Base-by-base conservation (phyloP, 2,888 invertebrate species). In the Drosophila planitibia region DNA sequence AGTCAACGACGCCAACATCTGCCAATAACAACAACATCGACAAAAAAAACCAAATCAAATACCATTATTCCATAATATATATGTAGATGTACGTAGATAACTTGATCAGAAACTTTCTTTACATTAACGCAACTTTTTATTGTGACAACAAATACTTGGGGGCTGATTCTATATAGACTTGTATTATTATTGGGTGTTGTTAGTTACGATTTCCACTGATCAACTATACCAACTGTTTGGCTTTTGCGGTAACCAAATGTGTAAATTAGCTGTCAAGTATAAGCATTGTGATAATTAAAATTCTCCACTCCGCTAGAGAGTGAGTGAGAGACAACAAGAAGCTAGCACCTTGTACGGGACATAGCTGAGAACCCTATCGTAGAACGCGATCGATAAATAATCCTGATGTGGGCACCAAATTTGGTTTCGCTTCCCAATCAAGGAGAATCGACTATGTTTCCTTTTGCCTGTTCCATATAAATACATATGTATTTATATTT, bases 241-340 rank as follows among this genome's bases (percentile, higher is more conserved):
- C 33, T 19, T 22, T 54, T n/a, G 19, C 55, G 30, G 49, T 22
- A 39, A 65, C 51, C 16, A 37, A 65, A 39, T 39, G 51, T 72
- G 66, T 53, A 58, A 78, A 58, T 41, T 39, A 58, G 68, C 49
- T 53, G 79, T 54, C 51, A 55, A 74, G 41, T 54, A 62, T 58
- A 65, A 65, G 74, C 59, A 67, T 30, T 30, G 66, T 39, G 58
- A 71, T 76, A 79, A 68, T 76, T 67, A 71, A 64, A 78, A 69
- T 62, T 70, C 37, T 53, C 54, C 52, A 53, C 35, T 49, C 53
- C 41, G 61, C 32, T 51, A 54, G 14, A 30, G 19, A 28, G 19
- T 28, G 2, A 35, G 28, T 9, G 35, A 33, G 10, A 25, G 1
- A 54, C 22, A 54, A 9, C 22, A 2, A 9, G 47, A 16, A 47